A percentile compares a stretch with the other conserved stretches of the same genome.
Conservation (phyloP, 2,797 vertebrate species). For the Chloroceryle amazona region DNA sequence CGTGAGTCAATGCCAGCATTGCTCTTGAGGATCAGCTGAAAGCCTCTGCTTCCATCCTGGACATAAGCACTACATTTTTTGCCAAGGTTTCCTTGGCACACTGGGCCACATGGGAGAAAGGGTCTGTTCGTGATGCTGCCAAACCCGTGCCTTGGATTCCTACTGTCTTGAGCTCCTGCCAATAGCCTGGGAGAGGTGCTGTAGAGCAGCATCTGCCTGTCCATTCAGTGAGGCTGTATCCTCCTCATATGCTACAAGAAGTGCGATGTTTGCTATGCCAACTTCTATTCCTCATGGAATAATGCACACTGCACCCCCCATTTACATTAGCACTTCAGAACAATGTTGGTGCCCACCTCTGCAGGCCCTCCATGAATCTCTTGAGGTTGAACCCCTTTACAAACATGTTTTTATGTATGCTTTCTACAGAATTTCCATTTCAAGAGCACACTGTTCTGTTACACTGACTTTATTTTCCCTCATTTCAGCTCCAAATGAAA, state of each 20-base stretch:
- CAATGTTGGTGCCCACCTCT: neutral
- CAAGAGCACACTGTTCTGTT: neutral
- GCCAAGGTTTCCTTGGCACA: neutral
- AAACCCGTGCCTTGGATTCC: neutral
- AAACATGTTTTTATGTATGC: neutral
- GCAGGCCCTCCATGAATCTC: neutral
- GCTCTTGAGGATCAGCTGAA: neutral
- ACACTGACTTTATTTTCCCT: neutral
- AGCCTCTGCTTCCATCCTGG: neutral
- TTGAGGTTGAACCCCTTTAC: neutral
- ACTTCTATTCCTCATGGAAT: neutral
- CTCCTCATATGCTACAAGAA: neutral
- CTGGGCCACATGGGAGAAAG: neutral
- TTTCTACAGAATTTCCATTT: conserved; percentile 23
- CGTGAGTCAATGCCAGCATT: neutral
- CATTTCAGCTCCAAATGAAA: conserved; percentile 20
- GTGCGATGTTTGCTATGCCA: neutral
- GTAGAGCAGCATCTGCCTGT: neutral
- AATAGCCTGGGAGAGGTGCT: neutral
- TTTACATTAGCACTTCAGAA: neutral
- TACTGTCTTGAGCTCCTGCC: neutral
- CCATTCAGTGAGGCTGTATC: neutral
- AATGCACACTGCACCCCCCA: neutral
- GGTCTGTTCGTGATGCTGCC: neutral
- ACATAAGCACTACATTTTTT: neutral